Percentiles rank a stretch among this genome's conserved stretches.
phyloP scores from a whole-genome alignment of 2,797 vertebrate species.

The Passerculus sandwichensis region DNA sequence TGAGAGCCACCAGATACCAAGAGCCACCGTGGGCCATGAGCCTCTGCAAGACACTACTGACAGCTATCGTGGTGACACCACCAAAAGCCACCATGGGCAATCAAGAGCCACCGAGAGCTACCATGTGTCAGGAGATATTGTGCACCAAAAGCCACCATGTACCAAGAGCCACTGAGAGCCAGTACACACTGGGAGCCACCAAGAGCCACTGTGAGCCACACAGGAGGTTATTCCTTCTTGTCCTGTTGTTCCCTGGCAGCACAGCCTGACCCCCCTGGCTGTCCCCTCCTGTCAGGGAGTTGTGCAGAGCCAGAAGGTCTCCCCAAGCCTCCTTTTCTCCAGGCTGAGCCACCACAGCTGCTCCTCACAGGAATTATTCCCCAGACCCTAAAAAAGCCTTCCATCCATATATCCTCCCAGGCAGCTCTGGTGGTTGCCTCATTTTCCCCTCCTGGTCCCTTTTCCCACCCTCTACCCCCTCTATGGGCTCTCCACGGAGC shows the following conservation, averaged over 20 bases:
- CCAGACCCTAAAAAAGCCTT: background rate
- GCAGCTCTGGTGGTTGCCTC: background rate
- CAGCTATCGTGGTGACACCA: background rate
- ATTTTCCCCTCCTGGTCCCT: background rate
- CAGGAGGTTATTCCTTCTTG: background rate
- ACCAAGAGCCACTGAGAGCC: no score
- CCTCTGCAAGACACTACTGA: background rate
- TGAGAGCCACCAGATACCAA: background rate
- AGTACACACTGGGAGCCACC: background rate
- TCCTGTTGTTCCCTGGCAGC: background rate
- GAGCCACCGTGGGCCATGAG: fast-evolving
- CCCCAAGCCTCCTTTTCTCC: background rate
- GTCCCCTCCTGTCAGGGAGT: background rate
- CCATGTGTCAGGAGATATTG: background rate
- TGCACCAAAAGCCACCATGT: background rate
- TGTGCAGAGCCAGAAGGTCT: background rate
- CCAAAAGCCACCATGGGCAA: background rate
- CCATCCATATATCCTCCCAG: background rate
- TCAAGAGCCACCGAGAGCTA: background rate
- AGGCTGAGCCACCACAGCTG: background rate
- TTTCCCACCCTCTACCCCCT: background rate
- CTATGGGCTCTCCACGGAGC: fast-evolving
- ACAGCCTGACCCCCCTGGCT: fast-evolving
- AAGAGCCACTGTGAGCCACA: no score
- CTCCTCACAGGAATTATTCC: background rate